Base-by-base conservation (phyloP, 2,113 vertebrate genomes). In the Poeciliopsis prolifica region DNA sequence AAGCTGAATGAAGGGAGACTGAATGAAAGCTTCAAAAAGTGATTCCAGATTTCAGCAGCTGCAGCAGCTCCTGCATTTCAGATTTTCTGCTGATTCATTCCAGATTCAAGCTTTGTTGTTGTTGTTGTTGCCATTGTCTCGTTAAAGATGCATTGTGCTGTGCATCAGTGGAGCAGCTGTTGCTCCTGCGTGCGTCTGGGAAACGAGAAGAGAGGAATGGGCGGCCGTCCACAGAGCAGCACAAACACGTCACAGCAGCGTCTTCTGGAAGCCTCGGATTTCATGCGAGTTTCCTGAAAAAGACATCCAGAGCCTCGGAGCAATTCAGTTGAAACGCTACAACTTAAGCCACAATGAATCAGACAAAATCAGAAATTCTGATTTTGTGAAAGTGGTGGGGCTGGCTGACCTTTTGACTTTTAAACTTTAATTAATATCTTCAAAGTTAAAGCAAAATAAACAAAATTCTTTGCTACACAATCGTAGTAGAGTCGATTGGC, bases 1-100 rank as follows among this genome's bases (percentile, higher is more conserved):
- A 42, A 75, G 42, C 75, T 61, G 75, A 40, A 69, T 78, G 31
- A 67, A 72, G 63, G 61, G 70, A 73, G 26, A 37, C 10, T 37
- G 35, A 37, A 37, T 37, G 35, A 37, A 11, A 37, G 65, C 79
- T 63, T 63, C n/a, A 8, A 61, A 40, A 58, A 83, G 83, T 81
- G 60, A 30, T 48, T 51, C 26, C 58, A 73, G 44, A 13, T 70
- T 64, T 64, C 51, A 42, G 51, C 44, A 48, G 44, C 44, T 5
- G 44, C 42, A 63, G 28, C 67, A 11, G 9, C 15, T 62, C 35
- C 61, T 31, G 42, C n/a, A 28, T 62, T 51, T 29, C 35, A 14
- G 14, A 30, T 58, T 65, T 69, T n/a, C 35, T 44, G 72, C 60
- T 65, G 81, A 30, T 37, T 37, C 44, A 48, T 48, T 7, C 44